Evolutionary conservation across 2,888 invertebrate species (phyloP), one percentile per base, ranked within the genome.

Genomic region (Dyspetes luteomarginatus): DNA sequence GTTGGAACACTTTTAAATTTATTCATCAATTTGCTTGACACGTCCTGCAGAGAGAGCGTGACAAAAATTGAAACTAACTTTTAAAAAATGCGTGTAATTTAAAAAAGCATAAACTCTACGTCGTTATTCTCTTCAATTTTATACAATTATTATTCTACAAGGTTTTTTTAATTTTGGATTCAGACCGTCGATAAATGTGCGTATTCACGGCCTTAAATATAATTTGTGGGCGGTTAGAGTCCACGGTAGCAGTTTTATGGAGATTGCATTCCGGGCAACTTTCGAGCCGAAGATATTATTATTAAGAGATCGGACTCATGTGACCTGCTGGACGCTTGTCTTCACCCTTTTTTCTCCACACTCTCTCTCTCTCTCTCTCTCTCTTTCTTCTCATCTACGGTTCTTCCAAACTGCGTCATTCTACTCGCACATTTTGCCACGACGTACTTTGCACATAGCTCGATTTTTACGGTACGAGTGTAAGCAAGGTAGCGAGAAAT

Each of bases 221-320:
- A 87, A 88, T 87, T 86, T 86, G 86, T 84, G 78, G 86, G 83
- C 86, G 84, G 84, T 85, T 86, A 85, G 83, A 85, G 85, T 85
- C 85, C 76, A 81, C 87, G 86, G 86, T 86, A 88, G 86, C 87
- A 84, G 86, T 88, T 90, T 91, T 91, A 91, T 90, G 90, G 87
- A 91, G 88, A 91, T 91, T 91, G 91, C 90, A 87, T 89, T 90
- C 89, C 88, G 71, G 19, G 68, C 64, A 78, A 74, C 64, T 72
- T 65, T 80, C 55, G 48, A 73, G 76, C 78, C 81, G 81, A 69
- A 82, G 81, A 85, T 84, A 86, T 89, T 88, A 88, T 90, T 89
- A 89, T 90, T 89, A 86, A 89, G 87, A 88, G 89, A 89, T 87
- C 86, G 85, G 84, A 82, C 85, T 82, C 83, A 82, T 68, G 56